phyloP scores from a whole-genome alignment of 2,888 invertebrate genomes.

The Strigamia crassipes region DNA sequence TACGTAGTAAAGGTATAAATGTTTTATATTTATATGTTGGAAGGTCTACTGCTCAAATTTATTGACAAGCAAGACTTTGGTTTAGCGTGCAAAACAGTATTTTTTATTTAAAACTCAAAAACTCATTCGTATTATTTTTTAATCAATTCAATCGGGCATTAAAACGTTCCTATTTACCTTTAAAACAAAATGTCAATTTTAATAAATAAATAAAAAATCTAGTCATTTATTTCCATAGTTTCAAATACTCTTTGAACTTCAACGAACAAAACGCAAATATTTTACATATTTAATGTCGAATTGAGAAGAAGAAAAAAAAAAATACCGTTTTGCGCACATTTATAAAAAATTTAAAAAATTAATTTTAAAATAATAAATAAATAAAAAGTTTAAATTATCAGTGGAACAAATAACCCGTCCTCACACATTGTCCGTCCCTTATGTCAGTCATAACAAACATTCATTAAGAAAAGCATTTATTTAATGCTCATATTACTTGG shows the following conservation, averaged over 20 bases:
- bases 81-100: conserved; percentile 3
- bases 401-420: conserved; percentile 1
- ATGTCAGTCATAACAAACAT: neutral
- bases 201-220: neutral
- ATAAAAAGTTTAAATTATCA: neutral
- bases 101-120: neutral
- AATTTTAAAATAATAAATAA: neutral
- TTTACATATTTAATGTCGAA: neutral
- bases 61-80: conserved; percentile 33
- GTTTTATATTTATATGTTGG: conserved; percentile 37
- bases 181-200: neutral
- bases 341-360: neutral
- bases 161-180: neutral
- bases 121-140: neutral
- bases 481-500: too few species aligned
- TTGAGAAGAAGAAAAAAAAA: neutral
- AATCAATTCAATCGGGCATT: neutral
- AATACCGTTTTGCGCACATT: neutral
- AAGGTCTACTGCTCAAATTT: conserved; percentile 40
- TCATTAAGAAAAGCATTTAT: neutral
- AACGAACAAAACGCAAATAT: neutral
- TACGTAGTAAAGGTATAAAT: conserved; percentile 34
- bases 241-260: too few species aligned
- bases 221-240: neutral
- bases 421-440: conserved; percentile 17